Conservation (phyloP, 2,797 vertebrate species). For the Aeoliscus strigatus region DNA sequence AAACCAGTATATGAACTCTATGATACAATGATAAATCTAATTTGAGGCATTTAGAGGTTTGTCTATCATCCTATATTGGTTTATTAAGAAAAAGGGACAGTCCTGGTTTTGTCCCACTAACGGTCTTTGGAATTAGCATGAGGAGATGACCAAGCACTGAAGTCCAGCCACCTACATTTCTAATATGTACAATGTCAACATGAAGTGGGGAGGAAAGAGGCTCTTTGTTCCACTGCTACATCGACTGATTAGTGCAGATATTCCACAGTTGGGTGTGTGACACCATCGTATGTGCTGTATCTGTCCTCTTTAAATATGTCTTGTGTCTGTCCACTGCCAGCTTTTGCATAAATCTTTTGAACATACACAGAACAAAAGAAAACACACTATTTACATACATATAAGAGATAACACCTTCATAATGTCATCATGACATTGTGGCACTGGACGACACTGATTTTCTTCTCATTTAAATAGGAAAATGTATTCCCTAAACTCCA, state of each 20-base stretch:
- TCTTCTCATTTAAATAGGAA: neutral
- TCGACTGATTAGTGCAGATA: slow-evolving; percentile 29
- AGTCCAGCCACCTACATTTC: slow-evolving; percentile 37
- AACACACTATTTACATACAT: no score
- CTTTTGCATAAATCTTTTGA: no score
- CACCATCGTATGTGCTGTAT: neutral
- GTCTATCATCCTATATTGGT: slow-evolving; percentile 22
- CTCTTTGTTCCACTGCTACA: slow-evolving; percentile 21
- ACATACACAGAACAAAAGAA: no score
- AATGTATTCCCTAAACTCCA: no score
- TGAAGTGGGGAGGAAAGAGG: slow-evolving; percentile 16
- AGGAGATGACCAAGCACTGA: slow-evolving; percentile 50
- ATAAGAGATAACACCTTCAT: no score
- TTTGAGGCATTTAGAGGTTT: slow-evolving; percentile 26
- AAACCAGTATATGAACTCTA: no score
- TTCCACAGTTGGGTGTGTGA: slow-evolving; percentile 7
- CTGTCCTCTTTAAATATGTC: neutral
- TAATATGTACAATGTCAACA: slow-evolving; percentile 56
- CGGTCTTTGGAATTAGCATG: slow-evolving; percentile 27
- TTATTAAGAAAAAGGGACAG: slow-evolving; percentile 6
- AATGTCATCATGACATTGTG: no score
- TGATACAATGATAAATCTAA: slow-evolving; percentile 15
- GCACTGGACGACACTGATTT: no score
- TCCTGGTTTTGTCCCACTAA: slow-evolving; percentile 23
- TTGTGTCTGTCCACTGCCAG: no score